Evolutionary conservation across 2,113 vertebrate genomes (phyloP), one percentile per base, ranked within the genome.

Genomic region (Mugil cephalus): DNA sequence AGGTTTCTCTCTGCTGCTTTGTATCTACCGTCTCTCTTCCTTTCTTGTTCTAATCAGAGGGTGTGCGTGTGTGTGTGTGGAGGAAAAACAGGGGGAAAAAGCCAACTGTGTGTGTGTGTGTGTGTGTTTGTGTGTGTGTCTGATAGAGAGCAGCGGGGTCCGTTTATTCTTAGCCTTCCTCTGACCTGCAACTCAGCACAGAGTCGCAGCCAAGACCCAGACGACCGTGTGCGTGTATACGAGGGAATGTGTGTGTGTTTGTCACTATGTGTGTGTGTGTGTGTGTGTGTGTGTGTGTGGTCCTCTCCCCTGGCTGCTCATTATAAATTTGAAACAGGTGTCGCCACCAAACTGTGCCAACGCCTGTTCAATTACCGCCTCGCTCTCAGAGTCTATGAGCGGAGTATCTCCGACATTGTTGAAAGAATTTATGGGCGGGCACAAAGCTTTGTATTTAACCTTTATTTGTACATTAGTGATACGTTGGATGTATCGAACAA

Each of bases 311-410:
- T 74, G 78, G 64, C 76, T 84, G 69, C 67, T 87, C 77, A 82
- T 88, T 87, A 87, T 68, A 80, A 63, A 80, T 85, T 78, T 85
- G 75, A 84, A 89, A 87, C 86, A 88, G 82, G 87, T 88, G 87
- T 82, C 34, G 19, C 70, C 46, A 60, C 72, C 68, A 69, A 74
- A 70, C 74, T 79, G 76, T 69, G 84, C 74, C 43, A 17, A 75
- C 61, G 39, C 71, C 89, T 81, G 77, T 69, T 83, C 79, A 83
- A 39, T 79, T 60, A 61, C 51, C 24, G 65, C 50, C 51, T 21
- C 15, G 10, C 70, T 48, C 46, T 74, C 11, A 73, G 63, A 5
- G 45, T 72, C 19, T 42, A 2, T 55, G 35, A 30, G 35, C 17
- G 42, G 53, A 39, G 35, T 50, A 51, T 45, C 58, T 15, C 50